Evolutionary conservation across 2,888 invertebrate genomes (phyloP).

Genomic region (Mesorhabditis sp.): DNA sequence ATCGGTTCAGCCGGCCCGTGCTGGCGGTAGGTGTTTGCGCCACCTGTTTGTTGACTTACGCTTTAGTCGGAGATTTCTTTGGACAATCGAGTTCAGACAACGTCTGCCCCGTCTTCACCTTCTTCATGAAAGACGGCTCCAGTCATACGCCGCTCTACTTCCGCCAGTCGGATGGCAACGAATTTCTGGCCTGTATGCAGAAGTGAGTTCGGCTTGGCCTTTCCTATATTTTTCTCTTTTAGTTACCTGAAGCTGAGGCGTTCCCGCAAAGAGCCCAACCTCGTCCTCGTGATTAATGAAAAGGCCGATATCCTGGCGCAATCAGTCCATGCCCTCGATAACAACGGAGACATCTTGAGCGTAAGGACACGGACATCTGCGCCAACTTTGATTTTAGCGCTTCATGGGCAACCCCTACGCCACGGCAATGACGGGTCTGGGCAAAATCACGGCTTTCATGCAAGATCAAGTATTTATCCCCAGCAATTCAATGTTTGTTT

Average conservation of each 20-base stretch:
- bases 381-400: constrained; percentile 57
- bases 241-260: constrained; percentile 59
- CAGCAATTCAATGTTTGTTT: background rate
- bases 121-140: constrained; percentile 72
- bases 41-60: too few relatives aligned
- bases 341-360: constrained; percentile 60
- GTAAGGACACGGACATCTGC: constrained; percentile 47
- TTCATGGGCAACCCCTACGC: constrained; percentile 73
- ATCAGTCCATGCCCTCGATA: constrained; percentile 80
- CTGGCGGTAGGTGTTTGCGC: too few relatives aligned
- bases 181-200: constrained; percentile 66
- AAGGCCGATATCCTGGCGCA: constrained; percentile 71
- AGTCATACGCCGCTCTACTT: constrained; percentile 79
- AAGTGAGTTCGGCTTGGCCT: constrained; percentile 47
- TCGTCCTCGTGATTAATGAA: constrained; percentile 70
- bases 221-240: constrained; percentile 8
- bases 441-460: constrained; percentile 78
- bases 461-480: constrained; percentile 62
- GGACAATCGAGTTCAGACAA: too few relatives aligned
- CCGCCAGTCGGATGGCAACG: constrained; percentile 80
- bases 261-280: constrained; percentile 71
- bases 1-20: constrained; percentile 41
- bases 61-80: too few relatives aligned
- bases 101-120: constrained; percentile 54
- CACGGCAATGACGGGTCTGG: constrained; percentile 79